phyloP scores from a whole-genome alignment of 37 sponge, comb jelly and placozoan genomes.

The Diacarnus erythraeanus region DNA sequence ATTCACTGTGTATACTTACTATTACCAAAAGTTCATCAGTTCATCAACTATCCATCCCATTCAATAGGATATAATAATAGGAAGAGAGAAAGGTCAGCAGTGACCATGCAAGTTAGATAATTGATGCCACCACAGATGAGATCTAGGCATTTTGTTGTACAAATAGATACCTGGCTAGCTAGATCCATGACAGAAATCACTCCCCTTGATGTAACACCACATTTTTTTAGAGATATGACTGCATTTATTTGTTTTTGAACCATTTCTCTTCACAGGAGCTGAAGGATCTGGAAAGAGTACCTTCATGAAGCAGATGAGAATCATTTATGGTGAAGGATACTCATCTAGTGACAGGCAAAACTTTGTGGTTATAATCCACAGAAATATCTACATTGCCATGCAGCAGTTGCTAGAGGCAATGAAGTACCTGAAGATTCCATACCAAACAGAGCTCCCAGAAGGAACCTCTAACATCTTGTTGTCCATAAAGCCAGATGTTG shows the following conservation, averaged over 20 bases:
- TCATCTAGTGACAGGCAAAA: constrained; percentile 59
- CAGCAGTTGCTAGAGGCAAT: constrained; percentile 53
- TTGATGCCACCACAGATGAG: no score
- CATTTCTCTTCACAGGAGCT: constrained; percentile 73
- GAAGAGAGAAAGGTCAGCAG: no score
- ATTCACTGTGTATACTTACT: no score
- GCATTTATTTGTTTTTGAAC: neutral
- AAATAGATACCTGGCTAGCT: no score
- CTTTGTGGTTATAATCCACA: constrained; percentile 69
- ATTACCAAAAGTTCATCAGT: no score
- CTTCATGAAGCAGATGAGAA: constrained; percentile 98
- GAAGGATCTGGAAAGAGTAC: constrained; percentile 98
- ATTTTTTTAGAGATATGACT: no score
- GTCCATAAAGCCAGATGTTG: neutral
- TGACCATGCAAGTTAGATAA: no score
- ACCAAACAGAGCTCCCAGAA: neutral
- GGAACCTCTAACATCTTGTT: neutral
- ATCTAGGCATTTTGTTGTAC: no score
- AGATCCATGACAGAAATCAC: no score
- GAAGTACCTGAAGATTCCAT: constrained; percentile 44
- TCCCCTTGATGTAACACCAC: no score
- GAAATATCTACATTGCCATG: constrained; percentile 79
- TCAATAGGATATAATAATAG: no score
- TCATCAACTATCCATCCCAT: no score
- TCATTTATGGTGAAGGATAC: constrained; percentile 95